Evolutionary conservation across 2,888 invertebrate genomes (phyloP), one percentile per base, ranked within the genome.

Genomic region (Drosophila quinaria): DNA sequence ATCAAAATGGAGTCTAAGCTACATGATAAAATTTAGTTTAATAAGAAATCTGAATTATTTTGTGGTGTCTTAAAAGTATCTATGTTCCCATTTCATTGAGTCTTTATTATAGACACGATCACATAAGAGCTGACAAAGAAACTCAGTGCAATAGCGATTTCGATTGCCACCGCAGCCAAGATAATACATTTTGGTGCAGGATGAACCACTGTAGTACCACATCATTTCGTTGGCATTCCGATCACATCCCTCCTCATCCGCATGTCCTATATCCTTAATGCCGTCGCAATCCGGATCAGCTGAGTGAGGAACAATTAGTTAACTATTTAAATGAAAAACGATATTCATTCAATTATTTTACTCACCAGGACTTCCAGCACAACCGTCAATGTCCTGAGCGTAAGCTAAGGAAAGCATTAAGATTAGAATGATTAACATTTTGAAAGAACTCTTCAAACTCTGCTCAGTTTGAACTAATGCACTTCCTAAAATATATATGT

Each of bases 81-180:
- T 17, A 1, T 19, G 6, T 1, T 13, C 19, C 19, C 13, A 22
- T 13, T 6, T 19, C 2, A 1, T 0, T 5, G 19, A 3, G 1
- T 25, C 22, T 11, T 2, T 4, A 25, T 41, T 42, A 15, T 31
- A 13, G 4, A 3, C 0, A 1, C 42, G 55, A 11, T 4, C 22
- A 6, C 55, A 55, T 4, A 55, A 15, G 4, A 44, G 5, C 19
- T 0, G 0, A 22, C 55, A 55, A 6, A n/a, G 11, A 4, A 55
- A 15, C 15, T 19, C 3, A 15, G 10, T 19, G 31, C 62, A 62
- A 47, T 29, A 62, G 2, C 62, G 62, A 55, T 62, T 62, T n/a
- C 31, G 15, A 25, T 47, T 62, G 39, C 62, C 62, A 11, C 62
- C 55, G 22, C 62, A 62, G 11, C 62, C 62, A 10, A 13, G 10